Conservation (phyloP, 1,140 invertebrate species). For the Zelostemma sp. region DNA sequence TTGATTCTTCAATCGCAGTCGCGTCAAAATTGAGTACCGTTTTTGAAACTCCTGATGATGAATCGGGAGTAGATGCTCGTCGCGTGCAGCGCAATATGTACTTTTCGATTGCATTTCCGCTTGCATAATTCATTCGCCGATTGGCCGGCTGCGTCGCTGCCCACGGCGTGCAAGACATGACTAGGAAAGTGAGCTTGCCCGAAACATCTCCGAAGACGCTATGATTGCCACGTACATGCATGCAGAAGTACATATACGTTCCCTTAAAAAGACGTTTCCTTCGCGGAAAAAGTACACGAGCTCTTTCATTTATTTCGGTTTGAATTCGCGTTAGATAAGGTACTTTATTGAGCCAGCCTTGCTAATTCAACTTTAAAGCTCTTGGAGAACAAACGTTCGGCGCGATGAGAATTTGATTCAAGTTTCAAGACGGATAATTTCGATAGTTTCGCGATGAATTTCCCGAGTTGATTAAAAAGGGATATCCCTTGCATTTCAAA, state of each 20-base stretch:
- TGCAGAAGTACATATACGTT: slow-evolving; percentile 29
- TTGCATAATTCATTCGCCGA: slow-evolving; percentile 46
- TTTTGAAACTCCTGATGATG: slow-evolving; percentile 30
- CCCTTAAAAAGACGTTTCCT: background rate
- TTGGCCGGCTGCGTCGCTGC: slow-evolving; percentile 32
- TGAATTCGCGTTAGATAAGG: no score
- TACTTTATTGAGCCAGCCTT: no score
- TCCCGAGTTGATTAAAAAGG: no score
- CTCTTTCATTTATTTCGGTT: no score
- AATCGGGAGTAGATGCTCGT: slow-evolving; percentile 34
- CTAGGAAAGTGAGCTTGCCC: slow-evolving; percentile 25
- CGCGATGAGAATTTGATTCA: slow-evolving; percentile 9
- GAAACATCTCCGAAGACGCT: slow-evolving; percentile 32
- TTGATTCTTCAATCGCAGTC: no score
- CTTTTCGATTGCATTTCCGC: slow-evolving; percentile 47
- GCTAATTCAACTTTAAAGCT: no score
- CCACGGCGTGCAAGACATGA: slow-evolving; percentile 31
- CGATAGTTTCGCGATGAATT: no score
- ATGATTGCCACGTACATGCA: slow-evolving; percentile 42
- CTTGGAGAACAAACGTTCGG: no score
- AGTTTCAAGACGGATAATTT: no score
- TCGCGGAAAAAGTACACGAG: slow-evolving; percentile 17
- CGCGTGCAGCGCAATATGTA: slow-evolving; percentile 43
- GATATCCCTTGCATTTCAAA: no score
- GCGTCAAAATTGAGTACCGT: no score